Percentiles rank a stretch among this genome's conserved stretches.
These are phyloP conservation scores for Ptyas mucosa DNA, from an alignment of 2,113 vertebrate species.

Conservation along the genomic window DNA sequence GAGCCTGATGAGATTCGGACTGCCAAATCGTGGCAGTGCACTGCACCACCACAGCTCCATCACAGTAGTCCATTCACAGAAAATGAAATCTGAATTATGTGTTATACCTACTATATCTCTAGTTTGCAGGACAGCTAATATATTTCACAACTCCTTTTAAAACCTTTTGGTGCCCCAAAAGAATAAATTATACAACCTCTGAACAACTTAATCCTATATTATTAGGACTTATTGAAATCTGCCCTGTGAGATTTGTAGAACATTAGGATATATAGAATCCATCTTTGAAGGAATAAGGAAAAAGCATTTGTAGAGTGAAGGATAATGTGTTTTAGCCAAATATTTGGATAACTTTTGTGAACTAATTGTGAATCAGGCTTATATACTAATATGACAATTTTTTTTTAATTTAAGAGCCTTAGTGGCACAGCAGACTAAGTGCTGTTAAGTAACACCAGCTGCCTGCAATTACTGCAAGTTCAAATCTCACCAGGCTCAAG, in stretches of 20 bases:
- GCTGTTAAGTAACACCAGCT: too few species aligned
- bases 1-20: too few species aligned
- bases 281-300: background rate
- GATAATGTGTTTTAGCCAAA: background rate
- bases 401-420: too few species aligned
- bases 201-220: background rate
- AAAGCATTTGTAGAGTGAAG: background rate
- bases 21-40: too few species aligned
- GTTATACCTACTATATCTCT: background rate
- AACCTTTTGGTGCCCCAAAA: background rate
- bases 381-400: background rate
- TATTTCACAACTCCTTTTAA: background rate
- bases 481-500: too few species aligned
- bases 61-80: background rate
- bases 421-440: too few species aligned
- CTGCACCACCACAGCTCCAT: too few species aligned
- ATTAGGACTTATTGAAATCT: background rate
- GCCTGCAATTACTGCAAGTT: too few species aligned
- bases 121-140: background rate
- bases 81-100: background rate
- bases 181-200: background rate
- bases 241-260: background rate
- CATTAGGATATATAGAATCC: background rate
- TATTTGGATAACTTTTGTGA: background rate
- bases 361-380: background rate